Evolutionary conservation across 2,888 invertebrate genomes (phyloP), one percentile per base, ranked within the genome.

Genomic region (Rhamnusium bicolor): DNA sequence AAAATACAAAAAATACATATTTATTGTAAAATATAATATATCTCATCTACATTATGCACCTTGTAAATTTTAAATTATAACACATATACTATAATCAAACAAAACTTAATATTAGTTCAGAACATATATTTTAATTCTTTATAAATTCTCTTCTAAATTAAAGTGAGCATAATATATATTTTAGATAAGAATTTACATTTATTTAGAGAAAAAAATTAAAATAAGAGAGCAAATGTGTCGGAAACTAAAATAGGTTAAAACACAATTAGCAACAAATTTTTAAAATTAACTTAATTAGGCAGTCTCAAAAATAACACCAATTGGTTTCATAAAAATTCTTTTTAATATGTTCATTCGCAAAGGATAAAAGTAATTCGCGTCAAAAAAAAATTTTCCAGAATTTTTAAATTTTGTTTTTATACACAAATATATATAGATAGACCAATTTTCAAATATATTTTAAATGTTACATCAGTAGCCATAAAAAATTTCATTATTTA

Each of bases 251-350:
- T 40, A 2, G n/a, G 40, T n/a, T 40, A 51, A 51, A 29, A 46
- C 46, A 65, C 46, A 65, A 65, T 16, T 51, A 32, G 53, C 53
- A 53, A 65, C 27, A 53, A 21, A 29, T 19, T 27, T 56, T 67
- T 67, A 67, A 67, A 40, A 67, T 46, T 67, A 67, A 67, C 67
- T 67, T 67, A 67, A 56, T 67, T 67, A 67, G 54, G 63, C 70
- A 70, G 70, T 70, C 70, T 70, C 63, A 62, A 61, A 69, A 70
- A 70, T 70, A 70, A 70, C 70, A 70, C 70, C 70, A 63, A 63
- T 62, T 40, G 70, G 51, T 70, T 65, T 65, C 40, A 14, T 53
- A 53, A 18, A 27, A 16, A 49, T 49, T 32, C n/a, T 21, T 49
- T 21, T 51, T 29, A 16, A 18, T 53, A 65, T 65, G 32, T 65